Conservation (phyloP, 2,797 vertebrate genomes). For the Falco biarmicus region DNA sequence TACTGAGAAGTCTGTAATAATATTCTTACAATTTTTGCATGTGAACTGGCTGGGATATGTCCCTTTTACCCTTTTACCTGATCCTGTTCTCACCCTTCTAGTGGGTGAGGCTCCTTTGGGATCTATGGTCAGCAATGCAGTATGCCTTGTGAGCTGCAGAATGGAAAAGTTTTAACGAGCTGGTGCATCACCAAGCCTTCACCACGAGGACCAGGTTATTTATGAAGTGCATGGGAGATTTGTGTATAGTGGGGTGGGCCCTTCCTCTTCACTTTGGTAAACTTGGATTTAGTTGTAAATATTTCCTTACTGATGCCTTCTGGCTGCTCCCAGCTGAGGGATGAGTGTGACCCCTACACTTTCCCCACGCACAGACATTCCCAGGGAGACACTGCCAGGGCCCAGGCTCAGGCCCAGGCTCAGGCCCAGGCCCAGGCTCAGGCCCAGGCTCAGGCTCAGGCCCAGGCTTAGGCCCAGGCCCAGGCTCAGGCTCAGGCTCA, state of each 20-base stretch:
- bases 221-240: not conserved
- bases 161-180: not conserved
- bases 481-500: not conserved
- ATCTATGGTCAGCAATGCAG: not conserved
- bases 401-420: not conserved
- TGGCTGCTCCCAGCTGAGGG: not conserved
- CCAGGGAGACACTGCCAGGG: not conserved
- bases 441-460: not conserved
- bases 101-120: not conserved
- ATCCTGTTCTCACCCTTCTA: not conserved
- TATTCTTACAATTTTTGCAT: not conserved
- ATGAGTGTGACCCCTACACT: accelerated
- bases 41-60: not conserved
- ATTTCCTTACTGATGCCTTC: not conserved
- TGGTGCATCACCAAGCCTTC: not conserved
- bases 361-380: not conserved
- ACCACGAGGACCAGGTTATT: not conserved
- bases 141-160: not conserved
- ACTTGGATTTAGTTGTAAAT: not conserved
- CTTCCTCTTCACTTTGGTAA: not conserved
- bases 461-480: not conserved
- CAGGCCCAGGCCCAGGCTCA: not conserved
- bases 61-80: not conserved
- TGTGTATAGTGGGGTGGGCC: accelerated
- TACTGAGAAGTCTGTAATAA: not conserved